Conservation (phyloP, 1,140 invertebrate species). For the Drosophila repleta region DNA sequence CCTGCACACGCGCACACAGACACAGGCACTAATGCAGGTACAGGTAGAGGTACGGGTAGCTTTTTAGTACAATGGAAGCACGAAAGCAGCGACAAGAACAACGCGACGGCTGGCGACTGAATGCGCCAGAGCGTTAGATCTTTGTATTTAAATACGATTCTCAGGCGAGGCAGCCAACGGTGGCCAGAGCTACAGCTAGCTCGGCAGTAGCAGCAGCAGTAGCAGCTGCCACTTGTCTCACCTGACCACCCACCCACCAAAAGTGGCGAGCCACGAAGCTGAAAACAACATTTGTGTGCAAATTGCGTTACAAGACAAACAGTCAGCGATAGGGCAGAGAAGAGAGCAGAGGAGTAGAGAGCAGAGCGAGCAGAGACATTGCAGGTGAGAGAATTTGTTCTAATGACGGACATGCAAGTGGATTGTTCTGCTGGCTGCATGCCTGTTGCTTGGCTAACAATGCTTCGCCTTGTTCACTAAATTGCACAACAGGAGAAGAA, state of each 20-base stretch:
- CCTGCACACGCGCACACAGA: conserved; percentile 6
- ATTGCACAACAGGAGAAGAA: conserved; percentile 36
- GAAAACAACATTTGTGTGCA: conserved; percentile 79
- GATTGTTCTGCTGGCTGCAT: conserved; percentile 7
- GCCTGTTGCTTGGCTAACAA: conserved; percentile 23
- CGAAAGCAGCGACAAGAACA: conserved; percentile 60
- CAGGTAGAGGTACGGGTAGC: background rate
- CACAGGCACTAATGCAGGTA: background rate
- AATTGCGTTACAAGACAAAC: conserved; percentile 78
- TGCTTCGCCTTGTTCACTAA: conserved; percentile 58
- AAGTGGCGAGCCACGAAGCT: conserved; percentile 70
- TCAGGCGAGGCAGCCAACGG: conserved; percentile 72
- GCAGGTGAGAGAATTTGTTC: conserved; percentile 81
- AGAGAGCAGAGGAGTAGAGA: background rate
- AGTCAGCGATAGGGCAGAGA: background rate
- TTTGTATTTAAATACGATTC: conserved; percentile 83
- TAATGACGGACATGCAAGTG: conserved; percentile 80
- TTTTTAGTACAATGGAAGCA: background rate
- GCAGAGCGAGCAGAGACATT: background rate
- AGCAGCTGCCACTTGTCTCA: conserved; percentile 75
- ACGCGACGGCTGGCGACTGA: conserved; percentile 74
- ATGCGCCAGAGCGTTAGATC: conserved; percentile 75
- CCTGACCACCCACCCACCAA: conserved; percentile 77
- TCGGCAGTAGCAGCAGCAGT: conserved; percentile 27
- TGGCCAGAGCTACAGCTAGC: conserved; percentile 39